A percentile compares a stretch with the other conserved stretches of the same genome.
Conservation (phyloP, 2,797 vertebrate species). For the Scleropages formosus region DNA sequence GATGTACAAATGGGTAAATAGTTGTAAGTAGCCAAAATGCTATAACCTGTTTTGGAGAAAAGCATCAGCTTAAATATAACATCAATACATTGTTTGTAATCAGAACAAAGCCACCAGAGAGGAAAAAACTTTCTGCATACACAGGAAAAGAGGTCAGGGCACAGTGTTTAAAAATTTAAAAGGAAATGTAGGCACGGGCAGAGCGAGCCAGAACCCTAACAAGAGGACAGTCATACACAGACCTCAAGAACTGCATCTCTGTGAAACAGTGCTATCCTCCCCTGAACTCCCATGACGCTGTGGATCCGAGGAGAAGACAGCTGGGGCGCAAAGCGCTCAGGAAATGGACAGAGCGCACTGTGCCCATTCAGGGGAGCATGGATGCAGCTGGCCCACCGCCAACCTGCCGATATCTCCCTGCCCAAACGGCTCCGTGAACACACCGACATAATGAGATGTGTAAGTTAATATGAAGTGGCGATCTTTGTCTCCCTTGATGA, state of each 20-base stretch:
- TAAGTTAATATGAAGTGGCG: slow-evolving; percentile 55
- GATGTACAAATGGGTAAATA: no score
- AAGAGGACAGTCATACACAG: neutral
- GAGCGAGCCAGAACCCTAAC: no score
- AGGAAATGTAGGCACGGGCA: no score
- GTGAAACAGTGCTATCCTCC: neutral
- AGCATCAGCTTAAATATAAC: no score
- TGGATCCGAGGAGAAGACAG: neutral
- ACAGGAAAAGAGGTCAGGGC: no score
- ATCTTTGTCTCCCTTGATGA: slow-evolving; percentile 46
- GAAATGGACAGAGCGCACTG: slow-evolving; percentile 52
- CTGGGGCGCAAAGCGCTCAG: slow-evolving; percentile 35
- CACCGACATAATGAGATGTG: slow-evolving; percentile 53
- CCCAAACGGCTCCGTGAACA: slow-evolving; percentile 28
- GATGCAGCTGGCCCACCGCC: slow-evolving; percentile 52
- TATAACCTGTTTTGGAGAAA: no score
- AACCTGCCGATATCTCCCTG: slow-evolving; percentile 11
- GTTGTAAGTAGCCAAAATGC: no score
- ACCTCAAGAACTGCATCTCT: neutral
- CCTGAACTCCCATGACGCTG: neutral
- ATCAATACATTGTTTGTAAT: no score
- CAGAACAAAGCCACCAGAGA: no score
- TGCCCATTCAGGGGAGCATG: slow-evolving; percentile 48
- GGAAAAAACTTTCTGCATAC: no score
- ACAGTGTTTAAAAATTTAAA: no score